Base-by-base conservation (phyloP, 2,797 vertebrate species). In the Megalops cyprinoides region DNA sequence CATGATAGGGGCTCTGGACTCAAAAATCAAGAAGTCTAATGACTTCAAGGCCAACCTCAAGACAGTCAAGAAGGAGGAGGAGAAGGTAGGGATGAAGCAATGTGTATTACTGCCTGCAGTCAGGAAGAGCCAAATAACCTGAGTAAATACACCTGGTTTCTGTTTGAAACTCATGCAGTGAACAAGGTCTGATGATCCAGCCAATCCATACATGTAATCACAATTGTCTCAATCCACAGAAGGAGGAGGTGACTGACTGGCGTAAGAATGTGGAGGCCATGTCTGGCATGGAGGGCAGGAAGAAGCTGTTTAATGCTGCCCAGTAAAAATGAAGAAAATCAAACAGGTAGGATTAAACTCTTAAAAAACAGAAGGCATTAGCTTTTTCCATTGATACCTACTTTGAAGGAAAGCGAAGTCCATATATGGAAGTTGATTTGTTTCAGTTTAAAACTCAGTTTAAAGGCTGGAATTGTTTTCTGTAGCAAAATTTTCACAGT, bases 21-120 rank as follows among this genome's bases (percentile, higher is more conserved):
- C 82, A 79, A 90, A 90, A 74, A 60, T 82, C 65, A 89, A 82
- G 82, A 90, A 90, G 73, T 85, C 90, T 0, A 15, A 84, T 48
- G 87, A 91, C 84, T 89, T 92, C 78, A 92, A 90, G 85, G 87
- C 87, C 48, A 92, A 90, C 76, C 85, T 92, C n/a, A 92, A 92
- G 87, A 89, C 89, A 14, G 87, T 89, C 55, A 89, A 91, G 82
- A 92, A 92, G 25, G 89, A 93, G 62, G 92, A 85, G n/a, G 85
- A 88, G 82, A 89, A 92, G 88, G 90, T 89, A 77, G 85, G 87
- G 62, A 58, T 5, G 3, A 15, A n/a, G n/a, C n/a, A n/a, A n/a
- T n/a, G n/a, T 48, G 46, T n/a, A n/a, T 48, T 48, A 48, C 46
- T 48, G 46, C n/a, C n/a, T n/a, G n/a, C n/a, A n/a, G n/a, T n/a